Evolutionary conservation across 1,140 invertebrate species (phyloP).

Genomic region (Parasteatoda tepidariorum): DNA sequence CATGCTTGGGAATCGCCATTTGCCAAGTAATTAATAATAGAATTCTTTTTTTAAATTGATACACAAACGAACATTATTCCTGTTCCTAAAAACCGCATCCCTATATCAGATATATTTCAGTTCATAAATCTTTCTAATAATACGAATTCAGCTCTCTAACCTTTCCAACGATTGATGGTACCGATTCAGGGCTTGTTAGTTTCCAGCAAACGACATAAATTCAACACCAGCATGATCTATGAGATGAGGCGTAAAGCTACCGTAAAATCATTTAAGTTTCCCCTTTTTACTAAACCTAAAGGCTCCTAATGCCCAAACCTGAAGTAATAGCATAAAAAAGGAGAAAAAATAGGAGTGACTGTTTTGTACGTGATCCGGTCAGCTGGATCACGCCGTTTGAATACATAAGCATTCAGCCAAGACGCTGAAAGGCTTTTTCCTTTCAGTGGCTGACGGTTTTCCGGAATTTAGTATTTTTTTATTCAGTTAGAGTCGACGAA

Average conservation of each 20-base stretch:
- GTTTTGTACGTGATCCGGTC: constrained; percentile 36
- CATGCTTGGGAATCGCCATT: no score
- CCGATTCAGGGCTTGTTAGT: constrained; percentile 7
- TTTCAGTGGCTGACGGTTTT: background rate
- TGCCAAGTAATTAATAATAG: no score
- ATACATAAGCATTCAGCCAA: constrained; percentile 21
- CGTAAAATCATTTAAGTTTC: constrained; percentile 28
- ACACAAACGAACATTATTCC: no score
- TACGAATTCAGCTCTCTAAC: no score
- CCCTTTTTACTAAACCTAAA: no score
- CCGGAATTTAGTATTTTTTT: background rate
- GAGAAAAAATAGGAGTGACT: background rate
- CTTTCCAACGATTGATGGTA: background rate
- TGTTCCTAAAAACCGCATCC: no score
- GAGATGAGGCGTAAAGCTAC: background rate
- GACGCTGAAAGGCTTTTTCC: background rate
- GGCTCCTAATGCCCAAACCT: no score
- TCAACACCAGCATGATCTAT: constrained; percentile 18
- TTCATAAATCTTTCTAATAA: no score
- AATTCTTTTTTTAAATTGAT: no score
- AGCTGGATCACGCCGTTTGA: constrained; percentile 30
- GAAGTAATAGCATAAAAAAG: no score
- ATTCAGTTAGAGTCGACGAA: background rate
- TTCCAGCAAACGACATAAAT: constrained; percentile 29
- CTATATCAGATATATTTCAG: no score